These are phyloP conservation scores for Regulus satrapa DNA, from an alignment of 2,113 vertebrate genomes.

Conservation along the genomic window DNA sequence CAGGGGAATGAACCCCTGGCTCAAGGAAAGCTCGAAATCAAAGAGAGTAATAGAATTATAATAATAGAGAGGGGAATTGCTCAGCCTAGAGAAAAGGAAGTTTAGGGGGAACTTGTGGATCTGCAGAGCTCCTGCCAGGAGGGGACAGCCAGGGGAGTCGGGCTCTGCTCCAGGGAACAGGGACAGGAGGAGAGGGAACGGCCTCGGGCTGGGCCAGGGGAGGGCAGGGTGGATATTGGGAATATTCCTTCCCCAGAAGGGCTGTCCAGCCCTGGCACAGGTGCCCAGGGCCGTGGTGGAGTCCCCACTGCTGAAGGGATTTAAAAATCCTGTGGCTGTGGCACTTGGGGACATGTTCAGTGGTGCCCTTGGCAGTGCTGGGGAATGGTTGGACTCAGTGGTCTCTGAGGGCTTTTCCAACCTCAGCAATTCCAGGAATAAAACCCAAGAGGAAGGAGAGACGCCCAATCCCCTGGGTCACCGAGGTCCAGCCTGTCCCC, in stretches of 20 bases:
- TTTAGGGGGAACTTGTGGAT: neutral
- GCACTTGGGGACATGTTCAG: neutral
- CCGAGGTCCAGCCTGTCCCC: accelerated
- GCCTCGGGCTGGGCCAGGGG: neutral
- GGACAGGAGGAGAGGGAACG: neutral
- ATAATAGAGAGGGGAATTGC: neutral
- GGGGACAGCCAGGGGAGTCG: accelerated
- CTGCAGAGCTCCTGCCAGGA: neutral
- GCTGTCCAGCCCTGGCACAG: accelerated
- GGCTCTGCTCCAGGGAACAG: neutral
- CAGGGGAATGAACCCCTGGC: neutral
- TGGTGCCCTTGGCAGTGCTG: neutral
- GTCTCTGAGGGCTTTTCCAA: neutral
- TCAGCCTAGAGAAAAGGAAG: neutral
- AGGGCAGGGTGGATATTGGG: accelerated
- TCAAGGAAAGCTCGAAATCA: neutral
- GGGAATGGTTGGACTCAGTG: accelerated
- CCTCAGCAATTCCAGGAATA: neutral
- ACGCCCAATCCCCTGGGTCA: neutral
- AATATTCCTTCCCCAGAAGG: accelerated
- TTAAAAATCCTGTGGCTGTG: neutral
- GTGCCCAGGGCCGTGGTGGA: neutral
- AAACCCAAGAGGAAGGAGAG: neutral
- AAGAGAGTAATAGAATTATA: neutral
- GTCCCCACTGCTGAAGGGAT: neutral